Base-by-base conservation (phyloP, 1,140 invertebrate species). In the Pristionchus pacificus region DNA sequence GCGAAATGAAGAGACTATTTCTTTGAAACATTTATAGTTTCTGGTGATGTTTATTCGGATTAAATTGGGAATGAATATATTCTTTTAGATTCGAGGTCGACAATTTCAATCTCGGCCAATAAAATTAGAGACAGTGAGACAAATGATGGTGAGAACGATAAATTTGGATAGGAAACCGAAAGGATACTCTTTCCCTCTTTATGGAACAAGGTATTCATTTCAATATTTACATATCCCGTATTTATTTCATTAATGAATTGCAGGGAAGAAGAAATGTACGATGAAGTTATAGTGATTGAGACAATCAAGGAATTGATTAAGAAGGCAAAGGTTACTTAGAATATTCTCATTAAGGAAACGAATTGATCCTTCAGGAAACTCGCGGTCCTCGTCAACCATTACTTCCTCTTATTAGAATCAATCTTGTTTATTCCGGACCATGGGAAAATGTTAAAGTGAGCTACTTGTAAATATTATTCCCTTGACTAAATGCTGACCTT, bases 1-100 rank as follows among this genome's bases (percentile, higher is more conserved):
- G n/a, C n/a, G n/a, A n/a, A n/a, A n/a, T n/a, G n/a, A n/a, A n/a
- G n/a, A n/a, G n/a, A n/a, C n/a, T n/a, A n/a, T 60, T 32, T 19
- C 60, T 33, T 55, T 68, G 24, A 60, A 68, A 32, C 33, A 55
- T 24, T 32, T 33, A 49, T 29, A 49, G 24, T 60, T 68, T 61
- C 58, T 55, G 32, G 49, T 55, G 1, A 60, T 33, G 25, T 27
- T 55, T 60, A 68, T 62, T 32, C 60, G 31, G n/a, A 28, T 68
- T 0, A 27, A 62, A 69, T 60, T 33, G 3, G 60, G 60, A 29
- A 27, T 38, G n/a, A 29, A 70, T 62, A 38, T 13, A 61, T 25
- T 62, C 64, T 69, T 69, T 15, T 30, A 69, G 67, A 32, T 92
- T 77, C 49, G 73, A n/a, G 76, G 68, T 27, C 70, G 65, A 28